These are phyloP conservation scores for Synaphobranchus kaupii DNA, from an alignment of 2,797 vertebrate species.

Conservation along the genomic window DNA sequence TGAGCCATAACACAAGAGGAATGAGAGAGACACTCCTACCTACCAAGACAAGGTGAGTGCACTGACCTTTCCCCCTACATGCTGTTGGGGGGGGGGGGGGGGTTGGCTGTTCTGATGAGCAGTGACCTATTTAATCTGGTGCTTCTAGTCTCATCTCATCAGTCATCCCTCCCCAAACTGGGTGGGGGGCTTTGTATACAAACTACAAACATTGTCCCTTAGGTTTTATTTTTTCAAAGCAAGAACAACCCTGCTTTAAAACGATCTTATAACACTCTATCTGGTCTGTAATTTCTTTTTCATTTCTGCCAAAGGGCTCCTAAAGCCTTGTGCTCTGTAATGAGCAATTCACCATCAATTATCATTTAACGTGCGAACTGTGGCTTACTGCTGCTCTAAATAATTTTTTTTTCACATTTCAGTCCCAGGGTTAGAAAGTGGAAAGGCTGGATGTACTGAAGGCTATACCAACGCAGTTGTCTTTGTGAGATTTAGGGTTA, in stretches of 20 bases:
- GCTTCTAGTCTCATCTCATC: constrained; percentile 19
- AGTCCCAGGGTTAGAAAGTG: not conserved
- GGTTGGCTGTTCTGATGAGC: constrained; percentile 15
- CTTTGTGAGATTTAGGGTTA: not conserved
- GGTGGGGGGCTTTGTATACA: not conserved
- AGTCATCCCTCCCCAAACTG: not conserved
- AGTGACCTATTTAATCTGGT: constrained; percentile 31
- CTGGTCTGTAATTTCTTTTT: not conserved
- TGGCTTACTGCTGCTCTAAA: not conserved
- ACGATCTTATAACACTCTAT: not conserved
- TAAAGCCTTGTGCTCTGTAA: not conserved
- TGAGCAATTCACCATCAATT: not conserved
- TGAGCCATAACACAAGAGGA: not conserved
- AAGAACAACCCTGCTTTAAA: not conserved
- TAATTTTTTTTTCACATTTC: not conserved
- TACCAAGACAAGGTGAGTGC: constrained; percentile 26
- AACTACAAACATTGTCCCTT: not conserved
- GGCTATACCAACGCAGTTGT: not conserved
- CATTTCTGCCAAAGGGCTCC: not conserved
- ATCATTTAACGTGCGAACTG: not conserved
- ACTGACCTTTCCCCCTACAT: constrained; percentile 25
- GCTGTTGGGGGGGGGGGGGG: not conserved
- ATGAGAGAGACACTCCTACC: not conserved
- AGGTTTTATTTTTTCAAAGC: not conserved
- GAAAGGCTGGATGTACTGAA: not conserved